Conservation (phyloP, 2,888 invertebrate genomes). For the Trisateles emortualis region DNA sequence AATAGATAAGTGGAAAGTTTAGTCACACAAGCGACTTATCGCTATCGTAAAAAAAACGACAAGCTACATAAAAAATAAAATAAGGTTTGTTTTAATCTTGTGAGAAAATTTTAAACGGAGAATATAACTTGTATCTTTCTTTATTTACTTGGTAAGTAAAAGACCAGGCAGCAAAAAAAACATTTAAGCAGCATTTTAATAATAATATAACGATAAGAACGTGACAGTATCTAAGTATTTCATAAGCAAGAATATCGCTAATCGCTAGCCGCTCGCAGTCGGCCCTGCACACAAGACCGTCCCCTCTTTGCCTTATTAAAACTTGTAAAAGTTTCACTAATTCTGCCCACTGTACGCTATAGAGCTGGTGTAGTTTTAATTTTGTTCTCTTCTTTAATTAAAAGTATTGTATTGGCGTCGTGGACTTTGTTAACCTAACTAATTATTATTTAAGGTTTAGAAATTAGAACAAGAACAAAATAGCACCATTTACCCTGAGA, state of each 20-base stretch:
- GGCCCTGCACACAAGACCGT: background rate
- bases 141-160: too few species aligned
- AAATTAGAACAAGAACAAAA: background rate
- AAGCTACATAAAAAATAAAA: too few species aligned
- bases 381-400: slow-evolving; percentile 44
- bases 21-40: too few species aligned
- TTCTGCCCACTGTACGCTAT: slow-evolving; percentile 41
- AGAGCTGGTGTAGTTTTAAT: slow-evolving; percentile 42
- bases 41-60: too few species aligned
- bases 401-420: slow-evolving; percentile 39
- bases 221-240: background rate
- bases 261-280: background rate
- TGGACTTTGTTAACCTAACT: slow-evolving; percentile 18
- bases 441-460: slow-evolving; percentile 4
- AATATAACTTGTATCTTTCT: too few species aligned
- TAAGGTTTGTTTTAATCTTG: too few species aligned
- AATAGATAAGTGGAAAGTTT: too few species aligned
- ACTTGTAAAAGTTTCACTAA: slow-evolving; percentile 48
- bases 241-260: background rate
- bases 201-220: background rate
- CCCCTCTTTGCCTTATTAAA: slow-evolving; percentile 42
- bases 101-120: too few species aligned
- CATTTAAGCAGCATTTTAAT: background rate
- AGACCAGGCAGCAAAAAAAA: too few species aligned
- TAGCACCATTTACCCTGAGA: too few species aligned